Conservation (phyloP, 2,113 vertebrate species). For the Canis aureus region DNA sequence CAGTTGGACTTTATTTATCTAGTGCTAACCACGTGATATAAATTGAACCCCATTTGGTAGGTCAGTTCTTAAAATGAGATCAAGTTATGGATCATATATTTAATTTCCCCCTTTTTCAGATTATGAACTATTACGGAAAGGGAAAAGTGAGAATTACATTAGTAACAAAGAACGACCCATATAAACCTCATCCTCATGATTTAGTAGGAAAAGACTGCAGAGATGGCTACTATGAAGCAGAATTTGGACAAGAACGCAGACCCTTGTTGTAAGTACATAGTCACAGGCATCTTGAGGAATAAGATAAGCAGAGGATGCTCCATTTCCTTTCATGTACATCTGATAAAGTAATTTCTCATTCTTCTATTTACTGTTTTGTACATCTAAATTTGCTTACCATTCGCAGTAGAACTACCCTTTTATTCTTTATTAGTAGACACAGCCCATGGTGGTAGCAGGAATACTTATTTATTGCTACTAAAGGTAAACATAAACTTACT, state of each 20-base stretch:
- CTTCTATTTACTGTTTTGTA: background rate
- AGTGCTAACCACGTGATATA: background rate
- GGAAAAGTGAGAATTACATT: slow-evolving; percentile 95
- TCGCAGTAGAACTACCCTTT: slow-evolving; percentile 35
- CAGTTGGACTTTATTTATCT: slow-evolving; percentile 41
- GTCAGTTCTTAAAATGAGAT: slow-evolving; percentile 1
- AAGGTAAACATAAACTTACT: slow-evolving; percentile 3
- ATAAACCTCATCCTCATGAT: slow-evolving; percentile 97
- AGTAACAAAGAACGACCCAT: slow-evolving; percentile 97
- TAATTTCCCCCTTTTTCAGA: slow-evolving; percentile 85
- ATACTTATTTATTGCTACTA: slow-evolving; percentile 18
- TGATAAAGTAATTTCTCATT: slow-evolving; percentile 44
- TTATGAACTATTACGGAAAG: slow-evolving; percentile 94
- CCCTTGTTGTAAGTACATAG: slow-evolving; percentile 94
- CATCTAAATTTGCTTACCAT: slow-evolving; percentile 1
- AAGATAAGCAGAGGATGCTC: background rate
- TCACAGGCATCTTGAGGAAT: background rate
- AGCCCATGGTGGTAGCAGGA: background rate
- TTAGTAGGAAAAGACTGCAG: slow-evolving; percentile 98
- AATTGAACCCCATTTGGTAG: slow-evolving; percentile 51
- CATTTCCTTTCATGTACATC: background rate
- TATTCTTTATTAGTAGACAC: background rate
- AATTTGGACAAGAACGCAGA: slow-evolving; percentile 96
- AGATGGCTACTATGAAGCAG: slow-evolving; percentile 97
- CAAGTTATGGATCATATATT: slow-evolving; percentile 47